Base-by-base conservation (phyloP, 2,797 vertebrate species). In the Bovichtus diacanthus region DNA sequence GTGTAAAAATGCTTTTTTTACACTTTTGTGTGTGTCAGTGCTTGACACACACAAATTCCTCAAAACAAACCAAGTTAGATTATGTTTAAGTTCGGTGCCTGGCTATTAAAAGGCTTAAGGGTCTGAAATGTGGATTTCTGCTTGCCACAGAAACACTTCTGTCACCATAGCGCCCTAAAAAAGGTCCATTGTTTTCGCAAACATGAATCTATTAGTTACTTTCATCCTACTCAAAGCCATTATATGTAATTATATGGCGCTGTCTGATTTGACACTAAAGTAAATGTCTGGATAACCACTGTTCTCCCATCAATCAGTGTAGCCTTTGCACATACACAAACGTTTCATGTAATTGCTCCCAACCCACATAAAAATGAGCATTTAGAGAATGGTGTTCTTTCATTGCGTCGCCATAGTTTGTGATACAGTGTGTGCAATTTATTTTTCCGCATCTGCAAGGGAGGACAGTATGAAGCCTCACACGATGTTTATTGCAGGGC, bases 341-440 rank as follows among this genome's bases (percentile, higher is more conserved):
- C 55, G 34, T 79, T 75, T 58, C 74, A 68, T 36, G 56, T 67
- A 74, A 87, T 86, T 80, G 75, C 71, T 78, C 25, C 58, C 47
- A 31, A 76, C 68, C 46, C 63, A 80, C 80, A 79, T 60, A 74
- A 68, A 64, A 62, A 76, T 74, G 49, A 80, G 80, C 80, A 85
- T 84, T 81, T 76, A 69, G 50, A 21, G 54, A 13, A 16, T 7
- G 16, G 43, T 72, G 65, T 55, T 74, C 36, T n/a, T n/a, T n/a
- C n/a, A n/a, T n/a, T n/a, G n/a, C n/a, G n/a, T n/a, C n/a, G 29
- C n/a, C 19, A n/a, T n/a, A 31, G 54, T 61, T 65, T 69, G 46
- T 59, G 55, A 65, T 63, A 15, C 13, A 49, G 34, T 47, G 41
- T 62, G 29, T 25, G 11, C 8, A 8, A 8, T 18, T 56, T 64